Evolutionary conservation across 2,113 vertebrate species (phyloP), one percentile per base, ranked within the genome.

Genomic region (Terrapene triunguis): DNA sequence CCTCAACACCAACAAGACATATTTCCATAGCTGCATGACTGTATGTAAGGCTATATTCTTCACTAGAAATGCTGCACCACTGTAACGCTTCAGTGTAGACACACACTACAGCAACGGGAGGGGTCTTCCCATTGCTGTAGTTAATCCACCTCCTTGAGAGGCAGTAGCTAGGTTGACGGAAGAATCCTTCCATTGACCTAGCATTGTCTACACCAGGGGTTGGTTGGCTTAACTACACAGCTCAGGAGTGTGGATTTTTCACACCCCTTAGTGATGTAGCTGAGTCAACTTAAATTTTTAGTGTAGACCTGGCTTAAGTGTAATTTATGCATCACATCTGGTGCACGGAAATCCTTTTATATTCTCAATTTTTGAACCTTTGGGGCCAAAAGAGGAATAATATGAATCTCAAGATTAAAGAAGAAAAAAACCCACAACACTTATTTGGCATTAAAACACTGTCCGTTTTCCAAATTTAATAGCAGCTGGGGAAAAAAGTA

Each of bases 401-500:
- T 14, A 38, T n/a, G 22, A 74, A 62, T 48, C 53, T 90, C 88
- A 85, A 84, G 89, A 85, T 35, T 87, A 47, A 88, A 69, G 35
- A 76, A 79, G 22, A 92, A 81, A 44, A 96, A 90, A 35, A 92
- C 82, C 50, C 50, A 38, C 48, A 94, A 93, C 3, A 85, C 6
- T 69, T 9, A 25, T 81, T 92, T 90, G 82, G 54, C 69, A 94
- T 62, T 42, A 65, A 8, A 44, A 85, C 38, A 88, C 4, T 53
- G 17, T 25, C 50, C 85, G 32, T 89, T 90, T 85, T 89, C 53
- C 74, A 96, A 88, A 91, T 90, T 87, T 94, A 94, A 95, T 65
- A 88, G 65, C 72, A 95, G 57, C 53, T 91, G 53, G 50, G 84
- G 81, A 94, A 89, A 65, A 93, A 94, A 85, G 53, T 78, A 91